Conservation (phyloP, 2,113 vertebrate genomes). For the Tachysurus fulvidraco region DNA sequence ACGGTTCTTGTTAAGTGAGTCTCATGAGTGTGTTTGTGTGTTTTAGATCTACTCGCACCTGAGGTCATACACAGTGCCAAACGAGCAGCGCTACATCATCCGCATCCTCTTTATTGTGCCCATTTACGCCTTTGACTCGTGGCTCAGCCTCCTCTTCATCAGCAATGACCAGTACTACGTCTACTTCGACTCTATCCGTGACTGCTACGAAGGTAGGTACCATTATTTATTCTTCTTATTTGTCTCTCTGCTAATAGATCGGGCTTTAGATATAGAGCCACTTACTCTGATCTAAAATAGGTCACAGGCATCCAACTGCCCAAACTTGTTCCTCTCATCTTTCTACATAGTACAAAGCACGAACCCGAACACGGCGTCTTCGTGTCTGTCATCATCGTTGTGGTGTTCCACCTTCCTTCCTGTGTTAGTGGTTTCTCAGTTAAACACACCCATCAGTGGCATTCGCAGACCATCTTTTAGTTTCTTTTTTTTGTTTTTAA, state of each 20-base stretch:
- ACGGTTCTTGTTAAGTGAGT: neutral
- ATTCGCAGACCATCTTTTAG: neutral
- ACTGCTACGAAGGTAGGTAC: constrained; percentile 94
- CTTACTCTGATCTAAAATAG: neutral
- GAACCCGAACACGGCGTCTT: neutral
- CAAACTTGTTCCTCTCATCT: constrained; percentile 64
- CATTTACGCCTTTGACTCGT: constrained; percentile 90
- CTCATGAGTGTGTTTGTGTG: constrained; percentile 15
- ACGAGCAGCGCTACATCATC: constrained; percentile 94
- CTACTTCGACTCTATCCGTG: constrained; percentile 90
- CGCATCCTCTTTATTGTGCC: constrained; percentile 95
- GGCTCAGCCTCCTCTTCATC: constrained; percentile 96
- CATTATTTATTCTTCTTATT: neutral
- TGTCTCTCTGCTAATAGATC: neutral
- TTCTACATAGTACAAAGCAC: constrained; percentile 11
- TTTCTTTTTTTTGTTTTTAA: neutral
- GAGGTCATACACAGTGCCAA: constrained; percentile 84
- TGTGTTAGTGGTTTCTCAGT: neutral
- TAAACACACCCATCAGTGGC: neutral
- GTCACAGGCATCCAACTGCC: constrained; percentile 43
- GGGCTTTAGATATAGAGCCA: neutral
- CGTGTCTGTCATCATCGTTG: constrained; percentile 41
- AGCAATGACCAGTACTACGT: constrained; percentile 88
- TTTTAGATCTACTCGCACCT: constrained; percentile 90
- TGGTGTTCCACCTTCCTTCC: neutral